Evolutionary conservation across 2,113 vertebrate genomes (phyloP), one percentile per base, ranked within the genome.

Genomic region (Heliornis fulica): DNA sequence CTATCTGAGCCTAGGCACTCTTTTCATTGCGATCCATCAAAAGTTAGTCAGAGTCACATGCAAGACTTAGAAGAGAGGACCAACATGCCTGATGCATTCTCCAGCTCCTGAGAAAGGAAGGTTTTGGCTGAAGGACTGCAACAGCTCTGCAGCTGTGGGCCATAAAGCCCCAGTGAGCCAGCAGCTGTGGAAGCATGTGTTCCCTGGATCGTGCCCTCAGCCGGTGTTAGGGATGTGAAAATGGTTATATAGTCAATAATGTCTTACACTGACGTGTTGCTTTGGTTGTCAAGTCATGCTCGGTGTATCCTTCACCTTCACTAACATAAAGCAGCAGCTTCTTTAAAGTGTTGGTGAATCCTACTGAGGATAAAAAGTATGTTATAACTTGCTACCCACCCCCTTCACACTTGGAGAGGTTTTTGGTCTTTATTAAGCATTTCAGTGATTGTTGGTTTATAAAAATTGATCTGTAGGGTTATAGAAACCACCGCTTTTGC

Each of bases 101-200:
- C 76, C 78, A 95, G 70, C 87, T 96, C 81, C 82, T 92, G 81
- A 96, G 95, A 90, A 93, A 95, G 45, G 79, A 64, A 91, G 29
- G 61, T 90, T 96, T 94, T 95, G 86, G 61, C 89, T 95, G 70
- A 91, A 92, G 51, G 93, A 64, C 43, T 77, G 56, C 90, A 89
- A 53, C 1, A 14, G 28, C 7, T 38, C 54, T 94, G 83, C 90
- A 97, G 86, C 90, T 96, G 95, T 89, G 92, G 74, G 46, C 54
- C 91, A 79, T 92, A 95, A 96, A 94, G 95, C 63, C 89, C 86
- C 95, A 90, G 76, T 48, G 81, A 94, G 48, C 56, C 87, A 93
- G 78, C 95, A 97, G 95, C 91, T 97, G 94, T 81, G 86, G 80
- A 91, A 84, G 17, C 57, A 51, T 36, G 28, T 78, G 75, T 68